phyloP scores from a whole-genome alignment of 2,113 vertebrate species.

The Thomomys bottae region DNA sequence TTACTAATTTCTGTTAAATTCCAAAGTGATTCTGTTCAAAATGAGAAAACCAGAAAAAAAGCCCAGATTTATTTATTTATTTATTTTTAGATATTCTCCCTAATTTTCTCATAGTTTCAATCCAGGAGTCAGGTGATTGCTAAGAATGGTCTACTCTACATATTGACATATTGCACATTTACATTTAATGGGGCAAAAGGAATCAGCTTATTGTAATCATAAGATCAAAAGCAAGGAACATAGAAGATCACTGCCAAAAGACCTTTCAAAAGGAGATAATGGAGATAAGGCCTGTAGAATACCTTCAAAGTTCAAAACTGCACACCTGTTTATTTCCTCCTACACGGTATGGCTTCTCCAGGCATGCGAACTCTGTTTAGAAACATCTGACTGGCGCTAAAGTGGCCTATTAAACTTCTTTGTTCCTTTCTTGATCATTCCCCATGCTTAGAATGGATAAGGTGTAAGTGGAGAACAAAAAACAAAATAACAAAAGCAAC shows the following conservation, averaged over 20 bases:
- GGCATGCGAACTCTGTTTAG: not conserved
- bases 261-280: not conserved
- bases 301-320: not conserved
- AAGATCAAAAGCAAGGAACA: not conserved
- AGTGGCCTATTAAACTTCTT: not conserved
- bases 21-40: not conserved
- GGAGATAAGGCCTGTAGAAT: not conserved
- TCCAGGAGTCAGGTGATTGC: not conserved
- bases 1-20: not conserved
- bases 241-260: not conserved
- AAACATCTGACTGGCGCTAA: not conserved
- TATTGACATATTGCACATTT: not conserved
- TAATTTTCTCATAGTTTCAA: not conserved
- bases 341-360: not conserved
- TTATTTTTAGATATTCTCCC: not conserved
- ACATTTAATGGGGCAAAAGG: not conserved
- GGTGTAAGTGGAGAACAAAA: too few relatives aligned
- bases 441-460: not conserved
- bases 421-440: constrained; percentile 9
- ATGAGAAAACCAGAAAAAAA: not conserved
- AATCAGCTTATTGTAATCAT: not conserved
- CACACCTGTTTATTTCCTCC: not conserved
- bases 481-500: too few relatives aligned
- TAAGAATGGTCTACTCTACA: not conserved
- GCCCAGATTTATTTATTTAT: too few relatives aligned